Conservation (phyloP, 1,140 invertebrate genomes). For the Hirudo medicinalis region DNA sequence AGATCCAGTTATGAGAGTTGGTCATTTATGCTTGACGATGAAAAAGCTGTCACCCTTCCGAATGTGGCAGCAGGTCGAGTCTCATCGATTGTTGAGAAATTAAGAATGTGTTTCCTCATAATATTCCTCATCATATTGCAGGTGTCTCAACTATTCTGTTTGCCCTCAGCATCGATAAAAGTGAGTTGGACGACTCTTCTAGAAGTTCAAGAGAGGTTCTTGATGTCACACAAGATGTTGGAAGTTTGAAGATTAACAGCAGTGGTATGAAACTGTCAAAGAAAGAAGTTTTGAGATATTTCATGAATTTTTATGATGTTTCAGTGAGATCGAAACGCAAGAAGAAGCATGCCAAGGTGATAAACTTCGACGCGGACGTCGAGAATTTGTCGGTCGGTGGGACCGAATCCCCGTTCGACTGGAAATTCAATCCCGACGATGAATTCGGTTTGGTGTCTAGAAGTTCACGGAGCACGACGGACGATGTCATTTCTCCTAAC, state of each 20-base stretch:
- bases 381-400: neutral
- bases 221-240: no score
- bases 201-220: no score
- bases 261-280: no score
- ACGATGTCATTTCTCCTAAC: no score
- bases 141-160: constrained; percentile 72
- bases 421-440: no score
- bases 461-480: no score
- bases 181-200: constrained; percentile 53
- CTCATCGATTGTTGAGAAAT: no score
- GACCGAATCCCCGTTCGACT: no score
- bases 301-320: constrained; percentile 13
- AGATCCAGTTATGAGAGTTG: constrained; percentile 66
- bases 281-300: neutral
- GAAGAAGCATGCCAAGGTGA: constrained; percentile 49
- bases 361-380: constrained; percentile 52
- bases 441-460: no score
- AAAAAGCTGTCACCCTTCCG: constrained; percentile 59
- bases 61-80: constrained; percentile 62
- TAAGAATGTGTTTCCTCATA: no score
- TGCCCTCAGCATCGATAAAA: constrained; percentile 73
- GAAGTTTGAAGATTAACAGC: no score
- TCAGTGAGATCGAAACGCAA: constrained; percentile 28
- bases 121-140: constrained; percentile 31
- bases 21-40: constrained; percentile 63